Base-by-base conservation (phyloP, 2,113 vertebrate species). In the Cynocephalus volans region DNA sequence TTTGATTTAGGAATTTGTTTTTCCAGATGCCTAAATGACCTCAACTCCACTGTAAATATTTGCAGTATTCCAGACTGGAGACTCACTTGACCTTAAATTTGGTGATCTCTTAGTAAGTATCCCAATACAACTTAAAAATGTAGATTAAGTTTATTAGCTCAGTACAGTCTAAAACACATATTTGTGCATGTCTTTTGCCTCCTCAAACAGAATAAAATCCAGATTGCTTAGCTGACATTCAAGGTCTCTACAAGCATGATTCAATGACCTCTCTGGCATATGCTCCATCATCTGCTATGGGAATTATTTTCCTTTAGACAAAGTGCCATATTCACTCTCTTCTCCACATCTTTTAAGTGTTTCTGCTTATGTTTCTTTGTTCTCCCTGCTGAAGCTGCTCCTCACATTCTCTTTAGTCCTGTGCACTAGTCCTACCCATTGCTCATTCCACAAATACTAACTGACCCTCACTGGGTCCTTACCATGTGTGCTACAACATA, bases 1-100 rank as follows among this genome's bases (percentile, higher is more conserved):
- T 88, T 96, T 95, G 28, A 80, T 31, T 85, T 91, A 89, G 19
- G 18, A 84, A 69, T 84, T 90, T 73, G 18, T 90, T 87, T 87
- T 95, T 67, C 50, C 56, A 50, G 26, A 14, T 81, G 28, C 58
- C 77, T 69, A 69, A 80, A 48, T 70, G 36, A 93, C 54, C 77
- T 90, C 65, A 81, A 19, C 6, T 56, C 4, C 45, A 69, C 23
- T 41, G 8, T 75, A 14, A 80, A 54, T 28, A 58, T 81, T 91
- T 91, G 72, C 8, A 97, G 23, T 33, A 72, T 60, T 88, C 26
- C 52, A 90, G 85, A 75, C 15, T 41, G 12, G 82, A 96, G 45
- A 88, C 0, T 72, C 12, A n/a, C 41, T 56, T 64, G 52, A 95
- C 13, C 50, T 48, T 84, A 84, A 88, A 65, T 64, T 94, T 24